Percentiles rank a stretch among this genome's conserved stretches.
phyloP scores from a whole-genome alignment of 2,888 invertebrate genomes.

The Drosophila picticornis region DNA sequence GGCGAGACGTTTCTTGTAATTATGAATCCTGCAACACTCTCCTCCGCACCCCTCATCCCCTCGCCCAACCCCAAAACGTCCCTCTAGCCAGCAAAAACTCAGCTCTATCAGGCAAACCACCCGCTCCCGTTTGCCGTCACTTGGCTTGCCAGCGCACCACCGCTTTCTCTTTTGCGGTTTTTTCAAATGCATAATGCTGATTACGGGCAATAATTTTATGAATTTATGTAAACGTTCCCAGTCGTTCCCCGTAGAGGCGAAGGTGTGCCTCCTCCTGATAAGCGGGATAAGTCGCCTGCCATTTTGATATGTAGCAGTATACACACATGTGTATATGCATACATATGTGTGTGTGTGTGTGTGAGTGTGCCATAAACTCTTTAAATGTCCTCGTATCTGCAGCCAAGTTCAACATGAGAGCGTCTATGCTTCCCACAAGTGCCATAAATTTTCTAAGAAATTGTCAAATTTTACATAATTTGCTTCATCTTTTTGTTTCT shows the following conservation, averaged over 20 bases:
- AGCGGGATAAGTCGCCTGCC: constrained; percentile 44
- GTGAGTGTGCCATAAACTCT: constrained; percentile 51
- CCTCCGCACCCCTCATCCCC: neutral
- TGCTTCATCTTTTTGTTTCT: constrained; percentile 7
- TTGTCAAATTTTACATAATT: constrained; percentile 47
- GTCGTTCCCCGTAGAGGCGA: constrained; percentile 16
- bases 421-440: constrained; percentile 54
- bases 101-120: neutral
- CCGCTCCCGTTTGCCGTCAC: neutral
- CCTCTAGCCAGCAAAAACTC: neutral
- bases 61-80: neutral
- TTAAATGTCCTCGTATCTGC: constrained; percentile 50
- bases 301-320: constrained; percentile 28
- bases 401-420: constrained; percentile 20
- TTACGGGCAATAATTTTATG: constrained; percentile 84
- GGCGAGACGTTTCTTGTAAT: constrained; percentile 46
- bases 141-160: constrained; percentile 10
- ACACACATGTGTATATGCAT: neutral
- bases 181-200: constrained; percentile 84
- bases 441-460: constrained; percentile 56
- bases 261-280: constrained; percentile 59
- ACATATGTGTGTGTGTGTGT: constrained; percentile 1
- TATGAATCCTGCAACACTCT: constrained; percentile 35
- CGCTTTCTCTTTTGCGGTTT: constrained; percentile 75
- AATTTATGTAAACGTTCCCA: constrained; percentile 77